A percentile compares a stretch with the other conserved stretches of the same genome.
phyloP scores from a whole-genome alignment of 2,113 vertebrate species.

The Pterocles burchelli region DNA sequence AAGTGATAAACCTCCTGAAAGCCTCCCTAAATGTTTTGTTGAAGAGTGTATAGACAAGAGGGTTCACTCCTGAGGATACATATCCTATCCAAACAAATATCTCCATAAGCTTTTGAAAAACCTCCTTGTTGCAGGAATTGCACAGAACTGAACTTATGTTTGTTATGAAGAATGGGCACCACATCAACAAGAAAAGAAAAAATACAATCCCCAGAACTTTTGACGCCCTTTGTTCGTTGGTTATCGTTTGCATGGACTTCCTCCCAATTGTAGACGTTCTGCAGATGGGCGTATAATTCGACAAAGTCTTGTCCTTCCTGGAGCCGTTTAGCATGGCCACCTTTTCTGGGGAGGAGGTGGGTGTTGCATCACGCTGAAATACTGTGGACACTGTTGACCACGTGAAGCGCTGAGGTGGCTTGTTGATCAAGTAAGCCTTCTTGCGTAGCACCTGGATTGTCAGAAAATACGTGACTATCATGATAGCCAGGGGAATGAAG shows the following conservation, averaged over 20 bases:
- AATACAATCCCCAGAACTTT: conserved; percentile 98
- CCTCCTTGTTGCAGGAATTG: conserved; percentile 78
- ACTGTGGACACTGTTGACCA: conserved; percentile 84
- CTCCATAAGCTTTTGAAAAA: conserved; percentile 88
- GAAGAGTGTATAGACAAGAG: conserved; percentile 96
- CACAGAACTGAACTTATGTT: conserved; percentile 92
- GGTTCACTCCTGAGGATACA: conserved; percentile 95
- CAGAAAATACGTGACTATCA: conserved; percentile 94
- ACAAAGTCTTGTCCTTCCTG: conserved; percentile 69
- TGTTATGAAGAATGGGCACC: conserved; percentile 98
- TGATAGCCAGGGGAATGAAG: conserved; percentile 92
- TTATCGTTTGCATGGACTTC: conserved; percentile 92
- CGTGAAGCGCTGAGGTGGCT: conserved; percentile 80
- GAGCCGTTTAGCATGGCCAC: conserved; percentile 77
- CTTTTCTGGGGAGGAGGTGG: conserved; percentile 78
- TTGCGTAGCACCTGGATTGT: conserved; percentile 90
- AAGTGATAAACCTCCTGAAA: conserved; percentile 92
- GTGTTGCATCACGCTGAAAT: conserved; percentile 81
- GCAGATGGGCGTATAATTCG: conserved; percentile 73
- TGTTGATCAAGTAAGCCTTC: conserved; percentile 90
- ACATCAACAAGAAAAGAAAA: conserved; percentile 95
- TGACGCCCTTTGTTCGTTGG: conserved; percentile 94
- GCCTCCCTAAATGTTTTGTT: conserved; percentile 96
- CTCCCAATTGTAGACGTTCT: conserved; percentile 88
- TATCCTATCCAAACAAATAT: conserved; percentile 99